Conservation (phyloP, 2,113 vertebrate genomes). For the Sapayoa aenigma region DNA sequence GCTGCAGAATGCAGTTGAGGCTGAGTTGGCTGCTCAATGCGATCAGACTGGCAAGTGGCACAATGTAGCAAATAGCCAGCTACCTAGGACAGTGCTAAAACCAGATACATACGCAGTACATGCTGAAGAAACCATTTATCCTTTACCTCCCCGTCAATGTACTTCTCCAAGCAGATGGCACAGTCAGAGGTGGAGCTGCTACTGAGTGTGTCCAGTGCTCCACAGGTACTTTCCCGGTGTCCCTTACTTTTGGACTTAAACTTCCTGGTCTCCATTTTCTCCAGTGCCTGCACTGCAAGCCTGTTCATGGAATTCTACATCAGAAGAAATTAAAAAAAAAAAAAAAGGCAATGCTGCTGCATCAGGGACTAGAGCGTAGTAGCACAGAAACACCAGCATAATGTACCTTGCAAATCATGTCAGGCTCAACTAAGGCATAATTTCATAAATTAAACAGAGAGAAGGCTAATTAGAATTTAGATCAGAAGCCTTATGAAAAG, state of each 20-base stretch:
- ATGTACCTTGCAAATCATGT: neutral
- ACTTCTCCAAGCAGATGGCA: slow-evolving; percentile 99
- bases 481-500: neutral
- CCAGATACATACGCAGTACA: neutral
- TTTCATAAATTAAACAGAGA: neutral
- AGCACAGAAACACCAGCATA: neutral
- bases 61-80: neutral
- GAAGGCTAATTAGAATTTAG: neutral
- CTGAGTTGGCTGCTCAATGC: neutral
- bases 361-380: neutral
- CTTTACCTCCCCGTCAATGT: slow-evolving; percentile 95
- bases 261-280: slow-evolving; percentile 98
- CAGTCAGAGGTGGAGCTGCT: slow-evolving; percentile 97
- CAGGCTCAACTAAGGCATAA: neutral
- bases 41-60: neutral
- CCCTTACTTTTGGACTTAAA: slow-evolving; percentile 95
- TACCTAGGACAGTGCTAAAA: neutral
- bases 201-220: slow-evolving; percentile 90
- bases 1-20: neutral
- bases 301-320: slow-evolving; percentile 96
- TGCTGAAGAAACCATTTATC: neutral
- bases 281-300: slow-evolving; percentile 94
- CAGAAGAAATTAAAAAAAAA: neutral
- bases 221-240: slow-evolving; percentile 86
- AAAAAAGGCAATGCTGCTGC: neutral